phyloP scores from a whole-genome alignment of 1,140 invertebrate genomes.

The Bursaphelenchus mucronatus region DNA sequence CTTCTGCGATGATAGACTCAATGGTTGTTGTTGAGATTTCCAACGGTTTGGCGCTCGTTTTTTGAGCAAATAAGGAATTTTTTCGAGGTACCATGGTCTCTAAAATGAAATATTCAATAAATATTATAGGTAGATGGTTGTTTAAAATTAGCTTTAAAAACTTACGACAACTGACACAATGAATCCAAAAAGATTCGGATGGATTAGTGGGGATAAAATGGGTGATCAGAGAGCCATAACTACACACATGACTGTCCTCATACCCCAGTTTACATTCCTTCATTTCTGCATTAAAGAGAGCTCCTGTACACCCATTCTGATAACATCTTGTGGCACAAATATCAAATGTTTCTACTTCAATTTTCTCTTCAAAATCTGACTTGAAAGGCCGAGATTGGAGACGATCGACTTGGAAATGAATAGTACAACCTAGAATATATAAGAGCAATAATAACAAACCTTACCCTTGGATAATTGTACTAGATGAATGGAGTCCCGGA shows the following conservation, averaged over 20 bases:
- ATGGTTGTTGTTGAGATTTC: too few relatives aligned
- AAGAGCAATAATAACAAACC: too few relatives aligned
- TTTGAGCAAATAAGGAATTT: neutral
- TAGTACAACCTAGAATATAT: slow-evolving; percentile 17
- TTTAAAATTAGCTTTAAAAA: too few relatives aligned
- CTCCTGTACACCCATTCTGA: slow-evolving; percentile 26
- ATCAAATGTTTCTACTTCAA: slow-evolving; percentile 18
- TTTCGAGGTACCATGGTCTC: neutral
- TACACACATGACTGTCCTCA: slow-evolving; percentile 22
- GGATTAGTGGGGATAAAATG: slow-evolving; percentile 17
- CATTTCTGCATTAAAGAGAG: slow-evolving; percentile 16
- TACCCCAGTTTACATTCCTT: slow-evolving; percentile 20
- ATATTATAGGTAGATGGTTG: too few relatives aligned
- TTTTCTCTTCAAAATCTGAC: slow-evolving; percentile 18
- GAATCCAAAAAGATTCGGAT: slow-evolving; percentile 21
- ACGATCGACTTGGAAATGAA: slow-evolving; percentile 22
- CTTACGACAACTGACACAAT: slow-evolving; percentile 23
- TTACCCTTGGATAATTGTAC: slow-evolving; percentile 18
- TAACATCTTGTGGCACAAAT: slow-evolving; percentile 28
- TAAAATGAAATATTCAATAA: neutral
- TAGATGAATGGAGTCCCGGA: neutral
- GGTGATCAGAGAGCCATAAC: slow-evolving; percentile 18
- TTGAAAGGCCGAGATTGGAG: slow-evolving; percentile 18
- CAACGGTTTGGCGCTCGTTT: neutral
- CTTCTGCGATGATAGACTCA: too few relatives aligned